phyloP scores from a whole-genome alignment of 2,888 invertebrate genomes.

The Dicyrtomina minuta region DNA sequence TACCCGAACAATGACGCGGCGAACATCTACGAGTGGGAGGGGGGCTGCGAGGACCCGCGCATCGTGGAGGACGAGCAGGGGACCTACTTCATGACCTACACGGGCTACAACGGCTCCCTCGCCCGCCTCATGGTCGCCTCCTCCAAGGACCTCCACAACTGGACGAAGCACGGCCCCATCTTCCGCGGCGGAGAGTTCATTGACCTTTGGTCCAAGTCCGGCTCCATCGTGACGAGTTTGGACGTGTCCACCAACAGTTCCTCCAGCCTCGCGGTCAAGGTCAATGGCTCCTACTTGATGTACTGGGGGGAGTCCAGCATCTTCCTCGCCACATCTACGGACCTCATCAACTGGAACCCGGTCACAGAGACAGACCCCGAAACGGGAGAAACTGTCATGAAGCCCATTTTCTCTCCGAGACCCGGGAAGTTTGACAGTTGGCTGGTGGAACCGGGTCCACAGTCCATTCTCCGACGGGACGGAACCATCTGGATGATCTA shows the following conservation, averaged over 20 bases:
- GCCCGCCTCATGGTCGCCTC: slow-evolving; percentile 48
- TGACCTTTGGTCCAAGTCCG: slow-evolving; percentile 50
- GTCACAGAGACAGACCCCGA: slow-evolving; percentile 19
- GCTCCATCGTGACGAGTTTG: slow-evolving; percentile 42
- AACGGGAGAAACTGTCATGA: slow-evolving; percentile 3
- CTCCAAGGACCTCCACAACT: slow-evolving; percentile 34
- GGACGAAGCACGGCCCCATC: slow-evolving; percentile 46
- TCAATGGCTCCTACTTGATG: slow-evolving; percentile 47
- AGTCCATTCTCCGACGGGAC: slow-evolving; percentile 39
- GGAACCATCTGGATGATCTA: slow-evolving; percentile 44
- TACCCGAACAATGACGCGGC: slow-evolving; percentile 43
- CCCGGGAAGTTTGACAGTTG: slow-evolving; percentile 46
- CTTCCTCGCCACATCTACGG: slow-evolving; percentile 40
- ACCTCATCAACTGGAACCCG: slow-evolving; percentile 46
- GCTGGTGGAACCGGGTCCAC: slow-evolving; percentile 48
- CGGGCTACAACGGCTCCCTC: slow-evolving; percentile 42
- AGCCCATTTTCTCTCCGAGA: slow-evolving; percentile 40
- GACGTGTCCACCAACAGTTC: not conserved
- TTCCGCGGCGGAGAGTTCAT: slow-evolving; percentile 35
- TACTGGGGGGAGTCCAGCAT: slow-evolving; percentile 49
- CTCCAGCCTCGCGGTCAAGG: slow-evolving; percentile 32
- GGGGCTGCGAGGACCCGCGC: slow-evolving; percentile 48
- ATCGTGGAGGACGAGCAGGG: slow-evolving; percentile 38
- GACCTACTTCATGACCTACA: slow-evolving; percentile 46
- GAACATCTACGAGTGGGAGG: slow-evolving; percentile 45